Evolutionary conservation across 1,140 invertebrate species (phyloP).

Genomic region (Danaus plexippus): DNA sequence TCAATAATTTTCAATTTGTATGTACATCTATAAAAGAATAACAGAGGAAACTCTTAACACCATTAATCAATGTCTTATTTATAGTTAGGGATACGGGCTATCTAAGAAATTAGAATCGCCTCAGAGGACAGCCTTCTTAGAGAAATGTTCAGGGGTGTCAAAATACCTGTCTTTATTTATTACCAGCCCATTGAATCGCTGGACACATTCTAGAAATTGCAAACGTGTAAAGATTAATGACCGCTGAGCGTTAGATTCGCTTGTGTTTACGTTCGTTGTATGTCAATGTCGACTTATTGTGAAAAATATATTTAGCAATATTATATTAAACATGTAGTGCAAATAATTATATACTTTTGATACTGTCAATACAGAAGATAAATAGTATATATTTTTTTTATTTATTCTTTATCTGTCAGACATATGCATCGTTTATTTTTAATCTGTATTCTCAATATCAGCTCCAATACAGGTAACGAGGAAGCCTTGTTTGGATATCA

Average conservation of each 20-base stretch:
- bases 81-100: slow-evolving; percentile 7
- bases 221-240: slow-evolving; percentile 23
- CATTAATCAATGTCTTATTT: slow-evolving; percentile 7
- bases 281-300: slow-evolving; percentile 6
- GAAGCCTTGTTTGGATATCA: slow-evolving; percentile 2
- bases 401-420: too few relatives aligned
- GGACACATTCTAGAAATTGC: slow-evolving; percentile 28
- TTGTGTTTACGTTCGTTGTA: slow-evolving; percentile 8
- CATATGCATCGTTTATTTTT: not conserved
- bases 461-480: slow-evolving; percentile 4
- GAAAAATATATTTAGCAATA: not conserved
- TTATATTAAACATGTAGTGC: too few relatives aligned
- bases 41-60: not conserved
- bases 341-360: too few relatives aligned
- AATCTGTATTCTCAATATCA: slow-evolving; percentile 5
- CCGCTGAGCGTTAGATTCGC: slow-evolving; percentile 14
- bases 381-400: too few relatives aligned
- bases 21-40: too few relatives aligned
- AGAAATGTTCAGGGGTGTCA: slow-evolving; percentile 35
- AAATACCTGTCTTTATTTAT: slow-evolving; percentile 42
- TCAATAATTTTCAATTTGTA: too few relatives aligned
- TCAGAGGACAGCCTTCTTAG: slow-evolving; percentile 16
- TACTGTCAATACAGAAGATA: too few relatives aligned
- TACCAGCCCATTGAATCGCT: slow-evolving; percentile 28
- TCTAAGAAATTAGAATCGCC: slow-evolving; percentile 6